A percentile compares a stretch with the other conserved stretches of the same genome.
phyloP scores from a whole-genome alignment of 2,797 vertebrate species.

The Thamnophis elegans region DNA sequence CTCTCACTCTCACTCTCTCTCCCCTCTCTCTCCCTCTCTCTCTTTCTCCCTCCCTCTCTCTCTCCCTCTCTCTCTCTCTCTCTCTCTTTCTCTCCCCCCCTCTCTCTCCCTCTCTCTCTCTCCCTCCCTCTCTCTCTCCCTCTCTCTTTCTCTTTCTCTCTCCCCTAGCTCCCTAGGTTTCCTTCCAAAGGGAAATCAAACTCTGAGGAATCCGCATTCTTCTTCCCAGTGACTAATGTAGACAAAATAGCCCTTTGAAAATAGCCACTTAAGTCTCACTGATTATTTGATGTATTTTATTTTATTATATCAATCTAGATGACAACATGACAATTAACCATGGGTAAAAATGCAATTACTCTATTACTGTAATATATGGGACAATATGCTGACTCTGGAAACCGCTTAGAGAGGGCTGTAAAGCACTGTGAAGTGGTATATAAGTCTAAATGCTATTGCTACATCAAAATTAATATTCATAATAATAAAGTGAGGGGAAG shows the following conservation, averaged over 20 bases:
- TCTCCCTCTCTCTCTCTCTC: too few relatives aligned
- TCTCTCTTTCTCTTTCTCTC: neutral
- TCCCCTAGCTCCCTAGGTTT: slow-evolving; percentile 18
- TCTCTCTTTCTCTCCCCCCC: neutral
- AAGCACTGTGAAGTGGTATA: neutral
- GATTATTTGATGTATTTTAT: neutral
- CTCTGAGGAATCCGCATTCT: neutral
- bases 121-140: neutral
- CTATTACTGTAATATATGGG: neutral
- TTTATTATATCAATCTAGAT: neutral
- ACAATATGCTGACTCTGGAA: neutral
- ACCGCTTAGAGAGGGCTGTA: neutral
- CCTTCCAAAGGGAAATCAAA: slow-evolving; percentile 35
- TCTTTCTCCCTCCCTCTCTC: neutral
- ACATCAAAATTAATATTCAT: neutral
- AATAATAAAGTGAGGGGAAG: neutral
- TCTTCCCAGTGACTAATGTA: neutral
- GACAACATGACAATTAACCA: neutral
- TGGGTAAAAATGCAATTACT: neutral
- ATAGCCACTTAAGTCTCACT: neutral
- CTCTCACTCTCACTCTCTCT: too few relatives aligned
- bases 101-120: neutral
- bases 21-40: too few relatives aligned
- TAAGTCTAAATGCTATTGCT: neutral
- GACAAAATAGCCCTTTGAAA: neutral